A percentile compares a stretch with the other conserved stretches of the same genome.
These are phyloP conservation scores for Coluber constrictor DNA, from an alignment of 2,797 vertebrate genomes.

Conservation along the genomic window DNA sequence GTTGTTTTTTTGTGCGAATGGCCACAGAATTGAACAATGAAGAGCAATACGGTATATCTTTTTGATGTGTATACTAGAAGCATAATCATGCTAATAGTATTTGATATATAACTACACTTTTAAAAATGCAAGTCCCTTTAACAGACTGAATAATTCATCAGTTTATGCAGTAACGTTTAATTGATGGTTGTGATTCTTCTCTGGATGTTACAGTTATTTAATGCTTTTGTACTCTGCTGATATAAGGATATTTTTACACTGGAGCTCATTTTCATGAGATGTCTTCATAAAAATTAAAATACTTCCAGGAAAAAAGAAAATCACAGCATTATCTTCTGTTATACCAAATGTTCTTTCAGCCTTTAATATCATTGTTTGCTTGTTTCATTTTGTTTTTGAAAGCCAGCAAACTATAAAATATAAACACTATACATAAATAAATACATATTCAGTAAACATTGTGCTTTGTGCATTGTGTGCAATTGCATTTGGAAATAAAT, in stretches of 20 bases:
- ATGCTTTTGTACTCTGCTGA: conserved; percentile 25
- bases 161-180: conserved; percentile 26
- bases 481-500: neutral
- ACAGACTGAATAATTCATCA: conserved; percentile 46
- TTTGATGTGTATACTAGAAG: conserved; percentile 11
- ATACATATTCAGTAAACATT: neutral
- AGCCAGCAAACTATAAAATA: neutral
- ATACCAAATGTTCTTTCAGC: neutral
- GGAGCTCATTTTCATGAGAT: neutral
- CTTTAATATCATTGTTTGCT: conserved; percentile 1
- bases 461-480: neutral
- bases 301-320: neutral
- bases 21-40: neutral
- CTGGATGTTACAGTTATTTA: conserved; percentile 18
- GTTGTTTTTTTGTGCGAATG: neutral
- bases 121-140: conserved; percentile 33
- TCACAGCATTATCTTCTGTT: neutral
- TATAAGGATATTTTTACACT: conserved; percentile 8
- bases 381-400: neutral
- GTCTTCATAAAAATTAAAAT: neutral
- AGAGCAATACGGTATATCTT: neutral
- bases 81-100: conserved; percentile 2
- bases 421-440: neutral
- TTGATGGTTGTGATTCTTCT: conserved; percentile 19
- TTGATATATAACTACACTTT: conserved; percentile 28